Evolutionary conservation across 2,113 vertebrate genomes (phyloP), one percentile per base, ranked within the genome.

Genomic region (Gallinago media): DNA sequence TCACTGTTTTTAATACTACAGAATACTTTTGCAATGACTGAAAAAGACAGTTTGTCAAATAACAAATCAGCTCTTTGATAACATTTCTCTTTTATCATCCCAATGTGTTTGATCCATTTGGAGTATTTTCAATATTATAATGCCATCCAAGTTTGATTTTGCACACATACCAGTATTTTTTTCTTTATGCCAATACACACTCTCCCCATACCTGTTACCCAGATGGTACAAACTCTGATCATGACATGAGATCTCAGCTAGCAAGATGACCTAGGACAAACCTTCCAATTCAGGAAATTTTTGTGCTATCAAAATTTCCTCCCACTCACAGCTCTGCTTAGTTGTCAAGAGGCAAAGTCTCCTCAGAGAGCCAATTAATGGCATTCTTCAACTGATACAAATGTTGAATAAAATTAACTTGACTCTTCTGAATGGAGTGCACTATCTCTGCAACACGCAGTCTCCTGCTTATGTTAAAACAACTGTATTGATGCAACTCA

Each of bases 391-490:
- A 8, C 40, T 32, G 56, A 65, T 11, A 72, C 1, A 14, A 13
- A 20, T 21, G 19, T 10, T 61, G 36, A 89, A 68, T 49, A 84
- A 78, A 78, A 81, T 13, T 15, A 91, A 72, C 50, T 58, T 0
- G 0, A 20, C 17, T n/a, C 21, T 40, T 42, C 65, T 34, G 34
- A 94, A 27, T 0, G 2, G 74, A 78, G 40, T 2, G 2, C n/a
- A 16, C 54, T 9, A 21, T 11, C 50, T 40, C 63, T 54, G 78
- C 50, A 40, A 38, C 14, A 31, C 20, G 2, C 29, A 23, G 40
- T 52, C 25, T 70, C 47, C 52, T 42, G 32, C 70, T 58, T 15
- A n/a, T 7, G 5, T 65, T 63, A 72, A 61, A 92, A 34, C 36
- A 66, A 36, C 52, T 42, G 18, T 2, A 15, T 11, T 75, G 65